Conservation (phyloP, 2,797 vertebrate genomes). For the Poeciliopsis infans region DNA sequence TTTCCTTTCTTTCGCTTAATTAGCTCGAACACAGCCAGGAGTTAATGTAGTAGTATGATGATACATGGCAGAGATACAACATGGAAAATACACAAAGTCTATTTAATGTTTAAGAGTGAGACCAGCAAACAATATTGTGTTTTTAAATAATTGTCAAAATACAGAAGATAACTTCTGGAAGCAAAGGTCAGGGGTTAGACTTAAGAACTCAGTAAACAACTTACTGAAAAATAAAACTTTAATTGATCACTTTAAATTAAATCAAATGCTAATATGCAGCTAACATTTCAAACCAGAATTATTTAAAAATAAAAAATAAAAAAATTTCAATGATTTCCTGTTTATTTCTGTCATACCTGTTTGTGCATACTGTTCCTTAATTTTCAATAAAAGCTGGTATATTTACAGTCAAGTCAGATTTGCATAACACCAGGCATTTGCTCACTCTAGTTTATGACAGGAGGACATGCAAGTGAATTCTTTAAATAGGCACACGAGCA, state of each 20-base stretch:
- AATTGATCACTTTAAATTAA: neutral
- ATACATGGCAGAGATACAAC: neutral
- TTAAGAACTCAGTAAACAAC: neutral
- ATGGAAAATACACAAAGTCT: neutral
- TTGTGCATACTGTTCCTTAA: neutral
- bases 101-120: neutral
- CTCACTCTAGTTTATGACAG: constrained; percentile 34
- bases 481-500: constrained; percentile 75
- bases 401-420: neutral
- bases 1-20: constrained; percentile 27
- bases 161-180: neutral
- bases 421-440: constrained; percentile 11
- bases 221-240: neutral
- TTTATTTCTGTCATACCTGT: neutral
- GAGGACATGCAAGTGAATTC: constrained; percentile 38
- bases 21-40: neutral
- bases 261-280: neutral
- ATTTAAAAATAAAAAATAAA: neutral
- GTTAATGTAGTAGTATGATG: neutral
- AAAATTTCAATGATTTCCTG: neutral
- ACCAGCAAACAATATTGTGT: neutral
- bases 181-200: neutral
- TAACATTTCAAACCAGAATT: neutral
- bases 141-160: neutral
- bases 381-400: neutral